Base-by-base conservation (phyloP, 2,888 invertebrate species). In the Zygogramma bicolorata region DNA sequence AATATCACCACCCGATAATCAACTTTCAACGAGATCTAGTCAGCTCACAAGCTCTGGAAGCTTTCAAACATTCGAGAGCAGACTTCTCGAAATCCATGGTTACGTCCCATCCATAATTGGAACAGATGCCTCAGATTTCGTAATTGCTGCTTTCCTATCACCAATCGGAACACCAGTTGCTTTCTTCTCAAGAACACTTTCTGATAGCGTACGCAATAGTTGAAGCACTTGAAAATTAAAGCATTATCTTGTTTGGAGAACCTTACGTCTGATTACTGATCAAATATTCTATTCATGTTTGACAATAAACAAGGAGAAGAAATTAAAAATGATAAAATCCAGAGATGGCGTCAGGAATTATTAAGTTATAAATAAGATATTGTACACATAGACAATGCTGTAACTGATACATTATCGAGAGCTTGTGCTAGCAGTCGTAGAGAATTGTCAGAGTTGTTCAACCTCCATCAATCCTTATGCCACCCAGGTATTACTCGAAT, bases 401-500 rank as follows among this genome's bases (percentile, higher is more conserved):
- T 34, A 18, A 20, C 53, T 4, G 61, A 61, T 34, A 34, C 31
- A 18, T 61, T 34, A 20, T 20, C 31, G 13, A 31, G 61, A 34
- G 38, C 34, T 8, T 34, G 61, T 34, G 31, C 10, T 15, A 20
- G 18, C 34, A 7, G 5, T 31, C 4, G 31, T 7, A 31, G 31
- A 31, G 31, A 31, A 4, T 31, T 31, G 31, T 31, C 31, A 31
- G 31, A 34, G 18, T 65, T 74, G 8, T 22, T 25, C 7, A 60
- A 61, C n/a, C 13, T 74, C 18, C 76, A 79, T 65, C 15, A 61
- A 31, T 61, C 38, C 8, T n/a, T 34, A 34, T 61, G 61, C n/a
- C 61, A 29, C 20, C 38, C 61, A 31, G 53, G 53, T 18, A 7
- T 53, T 15, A 53, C 53, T 8, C n/a, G 53, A 7, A 53, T 53